Evolutionary conservation across 2,113 vertebrate genomes (phyloP), one percentile per base, ranked within the genome.

Genomic region (Myxocyprinus asiaticus): DNA sequence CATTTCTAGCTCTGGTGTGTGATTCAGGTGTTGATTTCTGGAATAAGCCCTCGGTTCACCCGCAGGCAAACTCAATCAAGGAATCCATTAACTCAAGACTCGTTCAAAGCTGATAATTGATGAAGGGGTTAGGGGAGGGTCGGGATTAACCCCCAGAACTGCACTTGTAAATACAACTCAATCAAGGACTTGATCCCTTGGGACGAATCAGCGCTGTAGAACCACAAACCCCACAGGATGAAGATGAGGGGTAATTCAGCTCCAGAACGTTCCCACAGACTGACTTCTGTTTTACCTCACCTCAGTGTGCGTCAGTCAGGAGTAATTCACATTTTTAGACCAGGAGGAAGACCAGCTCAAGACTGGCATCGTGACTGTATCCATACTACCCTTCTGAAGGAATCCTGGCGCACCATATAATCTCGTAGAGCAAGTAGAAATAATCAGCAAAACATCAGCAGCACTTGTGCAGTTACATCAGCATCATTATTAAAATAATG

Each of bases 1-100:
- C 1, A 33, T 33, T 33, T 33, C 1, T 33, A 33, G 22, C 22
- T 33, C 22, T 3, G 22, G 22, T 33, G 22, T 33, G 22, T 33
- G n/a, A n/a, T n/a, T n/a, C n/a, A n/a, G n/a, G n/a, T n/a, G n/a
- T n/a, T n/a, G n/a, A n/a, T n/a, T n/a, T n/a, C n/a, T 33, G 22
- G n/a, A n/a, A 33, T 33, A 33, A 33, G 3, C 22, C 3, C 22
- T 33, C 22, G 22, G 22, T 33, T 33, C 22, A 33, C 22, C 22
- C 22, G 3, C 3, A 33, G 75, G 7, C 47, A 12, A 7, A 11
- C 86, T 88, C 84, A 92, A 83, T 87, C 87, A 90, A 80, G 74
- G 75, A 82, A 84, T 80, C 85, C 86, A 85, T 87, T 87, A 84
- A 86, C 81, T 89, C 89, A 87, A 83, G 82, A 86, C 87, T 86